Base-by-base conservation (phyloP, 1,140 invertebrate species). In the Zaprionus africanus region DNA sequence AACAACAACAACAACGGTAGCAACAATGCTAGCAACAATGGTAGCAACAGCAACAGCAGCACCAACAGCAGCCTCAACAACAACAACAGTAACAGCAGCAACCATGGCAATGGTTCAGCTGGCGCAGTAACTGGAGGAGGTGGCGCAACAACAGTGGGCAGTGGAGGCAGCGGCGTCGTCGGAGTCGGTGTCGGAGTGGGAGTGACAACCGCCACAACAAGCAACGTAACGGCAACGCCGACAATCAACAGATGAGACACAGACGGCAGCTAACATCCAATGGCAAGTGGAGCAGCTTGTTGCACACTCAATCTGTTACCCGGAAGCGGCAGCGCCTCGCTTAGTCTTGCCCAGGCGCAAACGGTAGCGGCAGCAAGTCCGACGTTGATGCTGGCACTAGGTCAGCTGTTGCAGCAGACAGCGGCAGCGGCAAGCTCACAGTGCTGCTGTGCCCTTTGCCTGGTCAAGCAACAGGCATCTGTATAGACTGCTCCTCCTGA, bases 161-260 rank as follows among this genome's bases (percentile, higher is more conserved):
- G 43, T 12, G 26, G 26, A 26, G 26, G 26, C 26, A 34, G 31
- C 9, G 31, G 31, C 31, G 64, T 64, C 41, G 75, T 36, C 6
- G 28, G 11, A 41, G 43, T 15, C 3, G 77, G 73, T 36, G 53
- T 56, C 1, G 66, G 56, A 36, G 66, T 58, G 31, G 66, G 62
- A 54, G 65, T 64, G 11, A 68, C 64, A 34, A 71, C 43, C 7
- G 73, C 62, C 15, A 68, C 71, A 28, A 60, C 79, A 34, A 64
- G 60, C 43, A 75, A 78, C 28, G 65, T 69, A 43, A 79, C 76
- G 36, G 79, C 84, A 17, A 82, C 85, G 58, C 78, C 90, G 49
- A 87, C 86, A 53, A 90, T 92, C 75, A 92, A 92, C 63, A 92
- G 90, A 92, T 92, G 90, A 92, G 90, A 92, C 79, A 67, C 76